Evolutionary conservation across 2,113 vertebrate species (phyloP).

Genomic region (Corydoras maculifer): DNA sequence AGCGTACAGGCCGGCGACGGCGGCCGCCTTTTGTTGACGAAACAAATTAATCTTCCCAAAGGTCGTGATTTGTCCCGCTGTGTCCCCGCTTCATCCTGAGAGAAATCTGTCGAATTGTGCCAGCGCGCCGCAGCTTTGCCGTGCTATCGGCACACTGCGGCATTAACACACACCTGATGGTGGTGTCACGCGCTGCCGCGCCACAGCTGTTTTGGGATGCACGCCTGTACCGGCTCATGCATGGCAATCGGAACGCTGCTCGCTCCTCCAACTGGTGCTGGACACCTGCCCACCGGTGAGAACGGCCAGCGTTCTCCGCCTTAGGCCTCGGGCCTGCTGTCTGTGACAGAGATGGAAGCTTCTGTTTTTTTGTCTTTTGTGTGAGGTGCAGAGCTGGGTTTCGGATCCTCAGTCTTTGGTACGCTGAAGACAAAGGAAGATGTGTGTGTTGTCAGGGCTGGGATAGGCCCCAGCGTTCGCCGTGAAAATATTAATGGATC

Average conservation of each 20-base stretch:
- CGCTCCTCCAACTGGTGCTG: conserved; percentile 69
- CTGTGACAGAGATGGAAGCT: conserved; percentile 26
- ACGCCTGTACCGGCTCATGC: conserved; percentile 66
- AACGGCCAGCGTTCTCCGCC: conserved; percentile 58
- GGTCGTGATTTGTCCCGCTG: conserved; percentile 76
- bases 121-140: conserved; percentile 50
- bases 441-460: too few species aligned
- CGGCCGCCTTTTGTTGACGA: conserved; percentile 73
- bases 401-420: neutral
- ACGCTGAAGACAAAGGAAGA: neutral
- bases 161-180: conserved; percentile 73
- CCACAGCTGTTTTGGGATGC: conserved; percentile 84
- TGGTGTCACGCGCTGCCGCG: conserved; percentile 75
- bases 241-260: conserved; percentile 72
- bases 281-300: conserved; percentile 69
- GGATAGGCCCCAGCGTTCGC: too few species aligned
- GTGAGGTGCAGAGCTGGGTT: neutral
- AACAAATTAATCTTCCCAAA: conserved; percentile 96
- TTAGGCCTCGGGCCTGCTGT: conserved; percentile 40
- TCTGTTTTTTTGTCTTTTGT: conserved; percentile 24
- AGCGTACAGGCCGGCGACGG: too few species aligned
- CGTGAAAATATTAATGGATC: too few species aligned
- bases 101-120: conserved; percentile 43
- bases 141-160: conserved; percentile 73
- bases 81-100: neutral